Conservation (phyloP, 1,140 invertebrate species). For the Drosophila tani region DNA sequence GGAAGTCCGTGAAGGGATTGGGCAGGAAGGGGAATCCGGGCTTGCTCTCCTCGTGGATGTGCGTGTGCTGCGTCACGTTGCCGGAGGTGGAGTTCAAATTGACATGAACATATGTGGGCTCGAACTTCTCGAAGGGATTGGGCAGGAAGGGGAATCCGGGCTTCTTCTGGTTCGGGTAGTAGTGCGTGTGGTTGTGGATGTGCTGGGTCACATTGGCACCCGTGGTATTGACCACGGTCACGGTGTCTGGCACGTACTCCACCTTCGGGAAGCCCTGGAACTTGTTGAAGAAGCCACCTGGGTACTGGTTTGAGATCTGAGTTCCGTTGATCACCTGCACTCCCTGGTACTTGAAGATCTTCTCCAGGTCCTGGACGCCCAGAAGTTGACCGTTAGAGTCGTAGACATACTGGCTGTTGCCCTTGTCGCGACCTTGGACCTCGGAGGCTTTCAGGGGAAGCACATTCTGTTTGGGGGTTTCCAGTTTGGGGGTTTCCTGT, state of each 20-base stretch:
- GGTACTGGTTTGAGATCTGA: not conserved
- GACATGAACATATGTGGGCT: constrained; percentile 13
- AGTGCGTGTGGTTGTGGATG: constrained; percentile 23
- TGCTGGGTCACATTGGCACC: constrained; percentile 26
- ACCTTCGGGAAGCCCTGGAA: not conserved
- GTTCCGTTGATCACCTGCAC: constrained; percentile 18
- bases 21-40: constrained; percentile 53
- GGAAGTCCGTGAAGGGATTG: constrained; percentile 55
- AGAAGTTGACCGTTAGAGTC: constrained; percentile 11
- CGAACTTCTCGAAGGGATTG: constrained; percentile 61
- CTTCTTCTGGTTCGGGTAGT: constrained; percentile 25
- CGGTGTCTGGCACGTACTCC: constrained; percentile 2
- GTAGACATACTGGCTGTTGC: constrained; percentile 12
- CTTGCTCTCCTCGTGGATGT: constrained; percentile 24
- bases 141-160: constrained; percentile 51
- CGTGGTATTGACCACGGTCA: constrained; percentile 15
- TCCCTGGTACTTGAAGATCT: constrained; percentile 46
- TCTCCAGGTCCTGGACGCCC: constrained; percentile 24
- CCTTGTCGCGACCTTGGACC: constrained; percentile 18
- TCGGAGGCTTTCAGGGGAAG: constrained; percentile 10
- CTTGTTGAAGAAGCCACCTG: constrained; percentile 17
- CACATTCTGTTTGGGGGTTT: not conserved
- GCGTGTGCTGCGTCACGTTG: constrained; percentile 22
- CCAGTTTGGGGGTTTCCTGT: not conserved
- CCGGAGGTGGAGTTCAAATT: constrained; percentile 2